Evolutionary conservation across 1,140 invertebrate species (phyloP).

Genomic region (Pseudomyrmex sp.): DNA sequence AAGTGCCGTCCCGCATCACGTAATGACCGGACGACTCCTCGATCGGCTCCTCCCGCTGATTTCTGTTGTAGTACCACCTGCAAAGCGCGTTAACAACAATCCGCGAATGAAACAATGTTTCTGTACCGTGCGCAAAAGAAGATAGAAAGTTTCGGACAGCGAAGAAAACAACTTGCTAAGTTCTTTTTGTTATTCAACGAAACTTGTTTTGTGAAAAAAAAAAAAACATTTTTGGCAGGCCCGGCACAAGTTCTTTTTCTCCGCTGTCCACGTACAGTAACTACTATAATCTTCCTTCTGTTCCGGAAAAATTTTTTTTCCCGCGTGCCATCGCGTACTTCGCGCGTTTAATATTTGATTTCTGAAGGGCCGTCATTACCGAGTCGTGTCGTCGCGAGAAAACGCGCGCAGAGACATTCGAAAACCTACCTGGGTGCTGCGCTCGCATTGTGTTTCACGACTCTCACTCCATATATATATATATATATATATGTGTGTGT

Average conservation of each 20-base stretch:
- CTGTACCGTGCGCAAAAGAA: conserved; percentile 9
- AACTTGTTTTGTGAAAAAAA: too few relatives aligned
- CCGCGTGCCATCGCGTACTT: too few relatives aligned
- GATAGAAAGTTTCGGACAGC: background rate
- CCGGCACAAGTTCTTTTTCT: too few relatives aligned
- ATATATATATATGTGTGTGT: background rate
- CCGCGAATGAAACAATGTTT: too few relatives aligned
- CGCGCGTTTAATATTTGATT: background rate
- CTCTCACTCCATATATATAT: background rate
- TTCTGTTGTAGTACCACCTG: conserved; percentile 85
- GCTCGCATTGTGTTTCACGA: background rate
- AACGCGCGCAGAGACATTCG: conserved; percentile 17
- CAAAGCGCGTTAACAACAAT: background rate
- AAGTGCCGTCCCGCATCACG: conserved; percentile 84
- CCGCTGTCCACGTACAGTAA: too few relatives aligned
- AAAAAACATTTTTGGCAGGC: background rate
- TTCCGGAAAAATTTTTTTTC: too few relatives aligned
- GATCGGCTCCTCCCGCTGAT: conserved; percentile 84
- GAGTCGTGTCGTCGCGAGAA: background rate
- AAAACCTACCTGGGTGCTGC: conserved; percentile 12
- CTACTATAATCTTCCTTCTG: too few relatives aligned
- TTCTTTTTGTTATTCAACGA: too few relatives aligned
- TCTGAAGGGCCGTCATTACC: background rate
- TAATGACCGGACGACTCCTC: conserved; percentile 84
- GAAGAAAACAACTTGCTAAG: too few relatives aligned